A percentile compares a stretch with the other conserved stretches of the same genome.
Conservation (phyloP, 2,888 invertebrate genomes). For the Hybos culiciformis region DNA sequence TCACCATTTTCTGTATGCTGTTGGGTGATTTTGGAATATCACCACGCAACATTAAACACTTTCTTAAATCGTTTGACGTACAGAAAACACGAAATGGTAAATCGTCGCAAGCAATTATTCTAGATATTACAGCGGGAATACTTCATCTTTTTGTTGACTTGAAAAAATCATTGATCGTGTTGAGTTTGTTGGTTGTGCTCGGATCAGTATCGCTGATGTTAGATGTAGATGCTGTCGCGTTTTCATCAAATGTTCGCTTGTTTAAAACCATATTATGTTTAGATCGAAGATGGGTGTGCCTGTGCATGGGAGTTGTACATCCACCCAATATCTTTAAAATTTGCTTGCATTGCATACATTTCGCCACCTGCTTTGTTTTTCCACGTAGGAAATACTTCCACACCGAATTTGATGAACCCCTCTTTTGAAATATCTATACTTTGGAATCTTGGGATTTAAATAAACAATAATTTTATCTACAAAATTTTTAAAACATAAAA, state of each 20-base stretch:
- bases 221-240: neutral
- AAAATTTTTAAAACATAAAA: too few relatives aligned
- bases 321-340: neutral
- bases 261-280: neutral
- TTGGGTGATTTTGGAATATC: slow-evolving; percentile 1
- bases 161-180: neutral
- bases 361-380: neutral
- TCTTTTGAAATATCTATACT: neutral
- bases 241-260: neutral
- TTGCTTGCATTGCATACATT: neutral
- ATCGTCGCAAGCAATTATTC: slow-evolving; percentile 3
- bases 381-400: neutral
- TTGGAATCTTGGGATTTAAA: too few relatives aligned
- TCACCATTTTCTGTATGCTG: neutral
- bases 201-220: neutral
- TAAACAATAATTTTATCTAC: too few relatives aligned
- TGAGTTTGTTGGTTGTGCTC: neutral
- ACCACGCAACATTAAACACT: neutral
- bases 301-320: neutral
- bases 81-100: slow-evolving; percentile 2
- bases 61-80: slow-evolving; percentile 1
- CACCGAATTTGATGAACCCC: neutral
- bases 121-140: neutral
- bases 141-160: neutral
- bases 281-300: neutral